A percentile compares a stretch with the other conserved stretches of the same genome.
These are phyloP conservation scores for Solenopsis fugax DNA, from an alignment of 1,140 invertebrate genomes.

Conservation along the genomic window DNA sequence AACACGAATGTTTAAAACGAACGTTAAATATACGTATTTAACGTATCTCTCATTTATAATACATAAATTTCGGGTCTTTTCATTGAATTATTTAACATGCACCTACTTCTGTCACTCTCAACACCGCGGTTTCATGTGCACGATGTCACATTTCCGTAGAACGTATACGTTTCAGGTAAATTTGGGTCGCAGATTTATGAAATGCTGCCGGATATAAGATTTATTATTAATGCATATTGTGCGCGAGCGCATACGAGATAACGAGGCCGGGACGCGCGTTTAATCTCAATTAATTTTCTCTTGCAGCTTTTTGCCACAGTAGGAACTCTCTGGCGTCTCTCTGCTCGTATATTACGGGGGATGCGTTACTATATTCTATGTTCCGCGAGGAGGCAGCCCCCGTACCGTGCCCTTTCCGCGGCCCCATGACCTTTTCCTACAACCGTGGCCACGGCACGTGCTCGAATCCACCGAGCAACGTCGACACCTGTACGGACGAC, in stretches of 20 bases:
- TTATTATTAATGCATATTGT: constrained; percentile 28
- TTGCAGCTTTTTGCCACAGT: constrained; percentile 93
- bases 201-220: constrained; percentile 3
- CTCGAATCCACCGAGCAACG: constrained; percentile 92
- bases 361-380: constrained; percentile 95
- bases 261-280: not conserved
- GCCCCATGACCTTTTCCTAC: constrained; percentile 94
- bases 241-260: not conserved
- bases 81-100: constrained; percentile 14
- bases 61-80: constrained; percentile 16
- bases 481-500: constrained; percentile 96
- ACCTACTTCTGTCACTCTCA: constrained; percentile 12
- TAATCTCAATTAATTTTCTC: constrained; percentile 66
- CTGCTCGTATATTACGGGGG: constrained; percentile 94
- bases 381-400: constrained; percentile 93
- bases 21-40: not conserved
- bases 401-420: constrained; percentile 94
- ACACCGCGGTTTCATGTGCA: constrained; percentile 2
- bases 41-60: constrained; percentile 10
- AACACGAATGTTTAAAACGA: constrained; percentile 2
- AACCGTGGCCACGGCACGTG: constrained; percentile 95
- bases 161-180: constrained; percentile 24
- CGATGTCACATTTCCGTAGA: constrained; percentile 14
- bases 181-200: constrained; percentile 32
- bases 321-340: constrained; percentile 91